phyloP scores from a whole-genome alignment of 2,113 vertebrate species.

The Lucifuga dentata region DNA sequence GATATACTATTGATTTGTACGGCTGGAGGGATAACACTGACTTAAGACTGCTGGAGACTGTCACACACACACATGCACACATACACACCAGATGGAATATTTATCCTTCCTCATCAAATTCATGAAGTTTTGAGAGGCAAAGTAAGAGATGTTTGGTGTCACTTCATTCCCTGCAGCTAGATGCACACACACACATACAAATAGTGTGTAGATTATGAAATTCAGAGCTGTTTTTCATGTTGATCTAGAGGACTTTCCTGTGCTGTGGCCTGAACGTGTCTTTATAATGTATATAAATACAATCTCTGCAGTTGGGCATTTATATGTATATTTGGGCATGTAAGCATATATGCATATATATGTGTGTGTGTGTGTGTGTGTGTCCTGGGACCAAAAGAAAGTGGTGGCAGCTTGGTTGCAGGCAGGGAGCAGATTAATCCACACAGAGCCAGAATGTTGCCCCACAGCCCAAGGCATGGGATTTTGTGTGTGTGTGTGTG shows the following conservation, averaged over 20 bases:
- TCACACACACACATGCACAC: slow-evolving; percentile 32
- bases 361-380: slow-evolving; percentile 34
- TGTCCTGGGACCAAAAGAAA: slow-evolving; percentile 75
- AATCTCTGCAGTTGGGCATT: slow-evolving; percentile 38
- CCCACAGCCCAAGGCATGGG: slow-evolving; percentile 79
- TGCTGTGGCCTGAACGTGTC: slow-evolving; percentile 18
- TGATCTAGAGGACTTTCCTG: slow-evolving; percentile 24
- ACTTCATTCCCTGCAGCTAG: slow-evolving; percentile 64
- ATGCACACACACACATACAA: slow-evolving; percentile 16
- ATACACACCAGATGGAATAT: slow-evolving; percentile 79
- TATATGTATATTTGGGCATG: slow-evolving; percentile 24
- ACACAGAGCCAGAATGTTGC: slow-evolving; percentile 84
- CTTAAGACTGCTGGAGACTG: slow-evolving; percentile 69
- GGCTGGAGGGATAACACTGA: slow-evolving; percentile 79
- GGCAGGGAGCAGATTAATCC: slow-evolving; percentile 86
- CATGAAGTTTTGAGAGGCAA: slow-evolving; percentile 75
- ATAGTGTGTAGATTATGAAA: slow-evolving; percentile 43
- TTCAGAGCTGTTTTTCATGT: slow-evolving; percentile 41
- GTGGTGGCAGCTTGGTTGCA: slow-evolving; percentile 83
- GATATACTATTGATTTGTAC: slow-evolving; percentile 75
- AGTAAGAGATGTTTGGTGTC: slow-evolving; percentile 69
- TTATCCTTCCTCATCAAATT: slow-evolving; percentile 78
- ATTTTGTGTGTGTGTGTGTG: slow-evolving; percentile 45
- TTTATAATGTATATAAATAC: slow-evolving; percentile 44
- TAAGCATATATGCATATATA: slow-evolving; percentile 28